Evolutionary conservation across 2,888 invertebrate genomes (phyloP).

Genomic region (Conomelus anceps): DNA sequence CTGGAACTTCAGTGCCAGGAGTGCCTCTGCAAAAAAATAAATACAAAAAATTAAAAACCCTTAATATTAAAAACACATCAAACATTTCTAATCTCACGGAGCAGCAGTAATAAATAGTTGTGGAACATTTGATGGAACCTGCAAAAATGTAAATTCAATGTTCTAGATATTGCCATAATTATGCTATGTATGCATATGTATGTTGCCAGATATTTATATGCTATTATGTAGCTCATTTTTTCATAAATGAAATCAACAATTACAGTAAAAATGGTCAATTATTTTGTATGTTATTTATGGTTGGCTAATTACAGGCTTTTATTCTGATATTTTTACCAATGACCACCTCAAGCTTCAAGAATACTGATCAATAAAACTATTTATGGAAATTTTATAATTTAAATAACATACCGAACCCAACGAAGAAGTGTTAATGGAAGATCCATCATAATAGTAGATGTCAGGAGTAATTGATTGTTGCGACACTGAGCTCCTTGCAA

Average conservation of each 20-base stretch:
- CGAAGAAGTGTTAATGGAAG: constrained; percentile 80
- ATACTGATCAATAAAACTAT: too few relatives aligned
- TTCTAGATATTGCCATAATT: too few relatives aligned
- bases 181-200: too few relatives aligned
- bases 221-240: too few relatives aligned
- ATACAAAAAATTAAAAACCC: not conserved
- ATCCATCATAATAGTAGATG: constrained; percentile 92
- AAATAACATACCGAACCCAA: constrained; percentile 67
- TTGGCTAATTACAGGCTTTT: too few relatives aligned
- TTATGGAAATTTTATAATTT: not conserved
- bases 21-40: constrained; percentile 9
- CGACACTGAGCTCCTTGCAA: constrained; percentile 93
- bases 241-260: too few relatives aligned
- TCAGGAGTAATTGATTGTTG: constrained; percentile 80
- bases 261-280: too few relatives aligned
- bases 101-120: not conserved
- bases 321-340: too few relatives aligned
- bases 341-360: too few relatives aligned
- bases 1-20: constrained; percentile 47
- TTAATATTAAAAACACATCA: not conserved
- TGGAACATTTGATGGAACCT: not conserved
- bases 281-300: too few relatives aligned
- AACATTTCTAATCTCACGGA: not conserved
- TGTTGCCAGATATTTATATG: too few relatives aligned
- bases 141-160: too few relatives aligned